Conservation (phyloP, 2,888 invertebrate species). For the Drosophila anomelani region DNA sequence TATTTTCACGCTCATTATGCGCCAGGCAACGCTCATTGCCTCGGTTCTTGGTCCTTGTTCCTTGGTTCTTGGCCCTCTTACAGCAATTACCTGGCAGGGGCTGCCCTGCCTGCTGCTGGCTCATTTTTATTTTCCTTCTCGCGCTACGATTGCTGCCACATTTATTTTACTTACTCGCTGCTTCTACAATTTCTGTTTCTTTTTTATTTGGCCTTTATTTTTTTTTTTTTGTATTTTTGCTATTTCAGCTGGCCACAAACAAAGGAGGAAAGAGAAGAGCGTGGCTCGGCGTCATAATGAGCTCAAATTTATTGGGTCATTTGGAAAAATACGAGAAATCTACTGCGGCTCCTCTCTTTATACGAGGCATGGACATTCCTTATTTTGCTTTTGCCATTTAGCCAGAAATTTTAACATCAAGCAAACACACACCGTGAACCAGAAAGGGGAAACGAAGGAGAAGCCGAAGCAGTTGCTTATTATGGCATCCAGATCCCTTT, state of each 20-base stretch:
- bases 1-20: conserved; percentile 78
- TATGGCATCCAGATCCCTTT: conserved; percentile 66
- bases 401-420: conserved; percentile 35
- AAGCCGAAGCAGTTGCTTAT: conserved; percentile 66
- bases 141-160: conserved; percentile 61
- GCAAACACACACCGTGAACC: conserved; percentile 24
- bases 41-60: conserved; percentile 24
- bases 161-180: conserved; percentile 66
- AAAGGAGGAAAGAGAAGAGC: conserved; percentile 53
- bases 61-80: conserved; percentile 46
- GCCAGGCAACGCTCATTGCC: conserved; percentile 60
- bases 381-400: conserved; percentile 50
- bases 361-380: conserved; percentile 39
- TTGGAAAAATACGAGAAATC: conserved; percentile 76
- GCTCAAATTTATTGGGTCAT: conserved; percentile 80
- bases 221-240: conserved; percentile 26
- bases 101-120: conserved; percentile 28
- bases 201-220: conserved; percentile 8
- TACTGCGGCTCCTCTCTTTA: conserved; percentile 47
- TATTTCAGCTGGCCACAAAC: conserved; percentile 65
- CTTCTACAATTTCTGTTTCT: conserved; percentile 26
- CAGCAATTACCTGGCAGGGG: conserved; percentile 69
- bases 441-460: conserved; percentile 23
- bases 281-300: conserved; percentile 80
- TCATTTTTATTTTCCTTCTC: conserved; percentile 49